These are phyloP conservation scores for Manis crassicaudata DNA, from an alignment of 2,797 vertebrate genomes.

Conservation along the genomic window DNA sequence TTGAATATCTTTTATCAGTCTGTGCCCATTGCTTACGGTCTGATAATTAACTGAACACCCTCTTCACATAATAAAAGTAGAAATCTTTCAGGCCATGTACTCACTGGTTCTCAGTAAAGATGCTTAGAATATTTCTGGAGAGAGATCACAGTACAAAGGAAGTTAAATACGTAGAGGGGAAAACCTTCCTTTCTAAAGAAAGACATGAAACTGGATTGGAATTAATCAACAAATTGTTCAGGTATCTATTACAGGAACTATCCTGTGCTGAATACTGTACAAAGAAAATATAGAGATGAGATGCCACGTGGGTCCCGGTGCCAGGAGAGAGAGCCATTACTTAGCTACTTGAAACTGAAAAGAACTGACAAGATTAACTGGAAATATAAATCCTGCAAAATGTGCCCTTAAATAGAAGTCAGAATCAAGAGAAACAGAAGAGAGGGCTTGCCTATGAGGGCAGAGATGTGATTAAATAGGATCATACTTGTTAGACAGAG, in stretches of 20 bases:
- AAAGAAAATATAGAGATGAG: neutral
- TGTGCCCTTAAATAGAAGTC: too few relatives aligned
- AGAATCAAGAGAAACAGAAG: neutral
- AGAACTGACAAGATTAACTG: neutral
- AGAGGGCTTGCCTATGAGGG: neutral
- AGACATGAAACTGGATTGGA: neutral
- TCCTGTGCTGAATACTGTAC: neutral
- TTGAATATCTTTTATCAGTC: neutral
- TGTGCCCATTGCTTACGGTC: neutral
- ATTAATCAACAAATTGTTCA: neutral
- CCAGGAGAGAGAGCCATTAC: neutral
- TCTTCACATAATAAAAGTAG: neutral
- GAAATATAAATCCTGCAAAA: neutral
- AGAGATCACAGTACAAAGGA: neutral
- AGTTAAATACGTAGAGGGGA: neutral
- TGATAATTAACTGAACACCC: neutral
- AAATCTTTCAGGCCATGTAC: neutral
- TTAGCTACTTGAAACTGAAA: neutral
- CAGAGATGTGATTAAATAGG: rapidly evolving
- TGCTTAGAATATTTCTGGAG: neutral
- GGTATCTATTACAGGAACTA: neutral
- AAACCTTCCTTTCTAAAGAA: neutral
- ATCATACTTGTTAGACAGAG: neutral
- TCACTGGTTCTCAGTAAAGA: neutral
- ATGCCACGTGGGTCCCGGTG: too few relatives aligned